Base-by-base conservation (phyloP, 1,140 invertebrate genomes). In the Phthorimaea operculella region DNA sequence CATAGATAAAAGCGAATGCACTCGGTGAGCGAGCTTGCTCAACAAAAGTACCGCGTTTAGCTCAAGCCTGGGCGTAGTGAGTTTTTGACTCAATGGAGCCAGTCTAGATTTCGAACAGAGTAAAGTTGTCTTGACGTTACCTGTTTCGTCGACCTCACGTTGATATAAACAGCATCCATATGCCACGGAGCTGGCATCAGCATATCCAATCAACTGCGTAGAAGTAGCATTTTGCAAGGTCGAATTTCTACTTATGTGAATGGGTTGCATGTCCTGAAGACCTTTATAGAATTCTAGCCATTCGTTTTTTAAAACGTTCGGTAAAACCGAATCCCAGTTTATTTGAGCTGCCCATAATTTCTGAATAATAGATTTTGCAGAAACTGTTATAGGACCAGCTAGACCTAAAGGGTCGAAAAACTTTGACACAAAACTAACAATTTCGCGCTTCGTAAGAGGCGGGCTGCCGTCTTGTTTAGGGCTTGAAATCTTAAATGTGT, bases 361-460 rank as follows among this genome's bases (percentile, higher is more conserved):
- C 21, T 28, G 21, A n/a, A 11, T 42, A 42, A 42, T 42, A 11
- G 9, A 1, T 9, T 42, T 42, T n/a, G 39, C 39, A n/a, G 39
- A 42, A 4, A 42, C 39, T 11, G 9, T 42, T 11, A 69, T 28
- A 0, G 64, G 64, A 39, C 45, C 57, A 21, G 60, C 18, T 33
- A 62, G 54, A 6, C 66, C 69, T 34, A 68, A 52, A 15, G 61
- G 64, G 55, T 70, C 70, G 60, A 52, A 72, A 11, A 72, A 60
- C 56, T 58, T 60, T 12, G 51, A 52, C 9, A 68, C 58, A 33
- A 33, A 33, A 10, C 58, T 63, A n/a, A 72, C 42, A 33, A 72
- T 33, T 47, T 39, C 36, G 4, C 63, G 36, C 56, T 72, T 68
- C 8, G 63, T 63, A n/a, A n/a, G n/a, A 8, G 21, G 10, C 39